phyloP scores from a whole-genome alignment of 1,140 invertebrate genomes.

The Protaetia brevitarsis region DNA sequence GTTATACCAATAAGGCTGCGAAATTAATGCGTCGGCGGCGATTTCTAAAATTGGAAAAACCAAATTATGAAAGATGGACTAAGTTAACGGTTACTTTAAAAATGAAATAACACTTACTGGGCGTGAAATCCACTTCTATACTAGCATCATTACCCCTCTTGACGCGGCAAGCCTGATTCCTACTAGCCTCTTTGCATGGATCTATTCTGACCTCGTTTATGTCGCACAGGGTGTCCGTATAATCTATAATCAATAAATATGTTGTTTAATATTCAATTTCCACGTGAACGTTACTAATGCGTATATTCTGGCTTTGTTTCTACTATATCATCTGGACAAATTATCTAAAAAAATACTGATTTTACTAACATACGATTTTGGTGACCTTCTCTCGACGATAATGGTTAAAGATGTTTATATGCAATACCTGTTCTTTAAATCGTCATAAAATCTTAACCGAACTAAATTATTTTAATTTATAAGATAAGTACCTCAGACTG shows the following conservation, averaged over 20 bases:
- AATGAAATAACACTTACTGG: neutral
- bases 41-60: neutral
- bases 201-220: neutral
- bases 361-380: too few species aligned
- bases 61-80: too few species aligned
- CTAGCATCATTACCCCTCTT: neutral
- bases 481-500: too few species aligned
- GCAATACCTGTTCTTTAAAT: too few species aligned
- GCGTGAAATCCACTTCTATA: neutral
- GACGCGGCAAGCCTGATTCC: neutral
- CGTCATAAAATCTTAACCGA: too few species aligned
- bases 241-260: neutral
- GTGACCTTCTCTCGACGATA: too few species aligned
- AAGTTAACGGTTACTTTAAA: too few species aligned
- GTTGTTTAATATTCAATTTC: neutral
- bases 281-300: neutral
- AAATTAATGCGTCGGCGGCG: neutral
- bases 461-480: too few species aligned
- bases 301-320: neutral
- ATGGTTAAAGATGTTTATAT: too few species aligned
- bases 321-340: too few species aligned
- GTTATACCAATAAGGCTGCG: neutral
- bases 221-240: neutral
- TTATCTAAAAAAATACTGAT: too few species aligned
- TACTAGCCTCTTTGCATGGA: conserved; percentile 13